These are phyloP conservation scores for Caenorhabditis latens DNA, from an alignment of 1,140 invertebrate genomes.

Conservation along the genomic window DNA sequence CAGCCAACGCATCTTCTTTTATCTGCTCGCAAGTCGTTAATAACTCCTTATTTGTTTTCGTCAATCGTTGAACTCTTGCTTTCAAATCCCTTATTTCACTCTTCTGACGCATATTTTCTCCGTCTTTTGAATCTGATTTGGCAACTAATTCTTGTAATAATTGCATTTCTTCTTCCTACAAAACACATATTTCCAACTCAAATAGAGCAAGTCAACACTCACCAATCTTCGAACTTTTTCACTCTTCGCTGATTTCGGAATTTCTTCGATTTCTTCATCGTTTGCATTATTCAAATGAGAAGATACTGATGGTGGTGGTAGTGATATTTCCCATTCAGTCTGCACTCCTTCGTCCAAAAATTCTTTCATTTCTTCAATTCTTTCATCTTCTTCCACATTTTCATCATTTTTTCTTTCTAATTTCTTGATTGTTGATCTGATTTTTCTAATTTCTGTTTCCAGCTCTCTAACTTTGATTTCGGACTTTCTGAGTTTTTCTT, in stretches of 20 bases:
- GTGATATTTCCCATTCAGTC: constrained; percentile 21
- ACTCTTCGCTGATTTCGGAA: constrained; percentile 38
- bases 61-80: constrained; percentile 49
- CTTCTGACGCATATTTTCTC: constrained; percentile 44
- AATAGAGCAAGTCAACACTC: background rate
- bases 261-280: constrained; percentile 24
- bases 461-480: constrained; percentile 20
- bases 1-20: constrained; percentile 56
- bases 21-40: constrained; percentile 56
- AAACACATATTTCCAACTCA: background rate
- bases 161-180: constrained; percentile 39
- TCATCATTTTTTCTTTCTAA: background rate
- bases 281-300: constrained; percentile 16
- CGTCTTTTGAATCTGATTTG: constrained; percentile 51
- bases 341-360: constrained; percentile 21
- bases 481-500: constrained; percentile 34
- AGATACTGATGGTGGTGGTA: background rate
- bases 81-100: constrained; percentile 52
- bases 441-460: constrained; percentile 3
- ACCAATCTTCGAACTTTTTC: constrained; percentile 2
- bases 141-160: constrained; percentile 42
- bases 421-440: constrained; percentile 10
- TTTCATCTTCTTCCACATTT: background rate
- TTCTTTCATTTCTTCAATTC: constrained; percentile 1
- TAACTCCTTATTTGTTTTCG: constrained; percentile 58